Evolutionary conservation across 1,140 invertebrate species (phyloP).

Genomic region (Oncopodura yosiiana): DNA sequence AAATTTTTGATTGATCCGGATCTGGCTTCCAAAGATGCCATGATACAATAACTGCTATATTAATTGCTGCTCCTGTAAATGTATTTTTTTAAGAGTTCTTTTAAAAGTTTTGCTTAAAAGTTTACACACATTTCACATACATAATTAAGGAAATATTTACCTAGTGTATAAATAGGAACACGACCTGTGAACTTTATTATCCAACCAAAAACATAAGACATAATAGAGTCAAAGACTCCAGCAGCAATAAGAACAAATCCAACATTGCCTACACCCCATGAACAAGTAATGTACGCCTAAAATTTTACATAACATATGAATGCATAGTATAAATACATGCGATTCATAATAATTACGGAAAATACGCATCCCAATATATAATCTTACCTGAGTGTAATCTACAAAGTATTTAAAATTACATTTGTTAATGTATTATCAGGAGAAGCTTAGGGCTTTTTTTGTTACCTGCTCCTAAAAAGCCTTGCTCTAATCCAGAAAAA

Average conservation of each 20-base stretch:
- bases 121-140: no score
- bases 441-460: no score
- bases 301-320: background rate
- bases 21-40: slow-evolving; percentile 78
- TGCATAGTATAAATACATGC: background rate
- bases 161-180: slow-evolving; percentile 70
- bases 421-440: no score
- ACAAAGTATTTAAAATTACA: no score
- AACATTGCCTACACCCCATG: slow-evolving; percentile 77
- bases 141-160: no score
- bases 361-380: no score
- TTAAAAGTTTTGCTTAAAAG: no score
- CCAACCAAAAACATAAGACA: slow-evolving; percentile 77
- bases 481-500: slow-evolving; percentile 95
- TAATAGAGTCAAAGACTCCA: slow-evolving; percentile 71
- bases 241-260: slow-evolving; percentile 95
- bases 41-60: slow-evolving; percentile 45
- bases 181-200: slow-evolving; percentile 86
- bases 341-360: no score
- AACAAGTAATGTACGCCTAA: slow-evolving; percentile 58
- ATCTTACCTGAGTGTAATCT: no score
- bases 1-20: slow-evolving; percentile 59
- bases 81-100: no score
- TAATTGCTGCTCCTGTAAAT: slow-evolving; percentile 65
- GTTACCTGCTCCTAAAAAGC: slow-evolving; percentile 45